phyloP scores from a whole-genome alignment of 2,888 invertebrate genomes.

The Teinopalpus imperialis region DNA sequence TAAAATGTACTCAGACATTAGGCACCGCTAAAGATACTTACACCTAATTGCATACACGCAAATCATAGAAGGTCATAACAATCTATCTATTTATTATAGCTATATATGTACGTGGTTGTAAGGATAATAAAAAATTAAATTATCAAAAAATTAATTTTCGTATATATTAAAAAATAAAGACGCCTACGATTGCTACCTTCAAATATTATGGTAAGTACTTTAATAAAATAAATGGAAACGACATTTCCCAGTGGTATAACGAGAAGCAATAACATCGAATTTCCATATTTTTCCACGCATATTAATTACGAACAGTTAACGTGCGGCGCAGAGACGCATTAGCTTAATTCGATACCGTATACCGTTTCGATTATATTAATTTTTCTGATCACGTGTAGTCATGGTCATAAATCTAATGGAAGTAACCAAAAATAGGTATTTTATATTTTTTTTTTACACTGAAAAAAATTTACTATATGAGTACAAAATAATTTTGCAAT shows the following conservation, averaged over 20 bases:
- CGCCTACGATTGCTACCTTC: neutral
- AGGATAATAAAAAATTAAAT: too few relatives aligned
- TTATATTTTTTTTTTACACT: too few relatives aligned
- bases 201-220: slow-evolving; percentile 11
- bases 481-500: too few relatives aligned
- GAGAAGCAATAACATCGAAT: slow-evolving; percentile 38
- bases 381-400: slow-evolving; percentile 46
- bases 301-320: slow-evolving; percentile 62
- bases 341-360: slow-evolving; percentile 66
- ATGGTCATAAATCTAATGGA: slow-evolving; percentile 18
- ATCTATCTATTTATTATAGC: too few relatives aligned
- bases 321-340: slow-evolving; percentile 56
- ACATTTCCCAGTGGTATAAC: slow-evolving; percentile 35
- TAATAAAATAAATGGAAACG: slow-evolving; percentile 40
- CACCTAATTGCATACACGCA: too few relatives aligned
- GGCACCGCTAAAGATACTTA: too few relatives aligned
- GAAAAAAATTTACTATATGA: too few relatives aligned
- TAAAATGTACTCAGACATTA: too few relatives aligned
- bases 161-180: too few relatives aligned
- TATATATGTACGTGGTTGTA: too few relatives aligned
- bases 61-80: too few relatives aligned
- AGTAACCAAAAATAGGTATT: neutral
- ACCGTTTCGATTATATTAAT: slow-evolving; percentile 67
- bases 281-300: slow-evolving; percentile 57
- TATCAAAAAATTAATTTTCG: too few relatives aligned